Percentiles rank a stretch among this genome's conserved stretches.
phyloP scores from a whole-genome alignment of 2,797 vertebrate genomes.

The Pangasius mekongensis region DNA sequence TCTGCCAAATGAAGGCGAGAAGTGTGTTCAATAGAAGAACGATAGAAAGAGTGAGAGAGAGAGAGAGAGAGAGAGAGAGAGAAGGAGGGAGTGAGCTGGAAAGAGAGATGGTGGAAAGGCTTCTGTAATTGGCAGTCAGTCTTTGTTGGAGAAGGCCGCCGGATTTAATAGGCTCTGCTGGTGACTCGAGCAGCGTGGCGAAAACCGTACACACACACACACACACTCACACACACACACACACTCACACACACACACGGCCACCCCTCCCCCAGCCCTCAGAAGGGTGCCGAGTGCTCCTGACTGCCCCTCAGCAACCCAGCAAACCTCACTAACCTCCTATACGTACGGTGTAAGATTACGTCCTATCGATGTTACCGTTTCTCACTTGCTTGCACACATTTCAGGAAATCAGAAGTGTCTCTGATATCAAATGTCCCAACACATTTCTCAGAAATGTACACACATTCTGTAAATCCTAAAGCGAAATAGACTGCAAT shows the following conservation, averaged over 20 bases:
- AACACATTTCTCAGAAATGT: conserved; percentile 26
- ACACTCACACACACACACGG: conserved; percentile 37
- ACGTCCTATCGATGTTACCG: neutral
- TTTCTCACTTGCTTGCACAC: conserved; percentile 13
- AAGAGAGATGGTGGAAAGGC: conserved; percentile 45
- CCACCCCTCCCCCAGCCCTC: conserved; percentile 60
- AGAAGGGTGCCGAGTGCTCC: conserved; percentile 55
- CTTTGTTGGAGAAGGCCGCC: conserved; percentile 66
- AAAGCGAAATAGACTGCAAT: neutral
- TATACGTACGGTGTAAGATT: conserved; percentile 9
- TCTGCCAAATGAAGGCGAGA: conserved; percentile 35
- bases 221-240: conserved; percentile 42
- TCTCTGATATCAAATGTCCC: conserved; percentile 8
- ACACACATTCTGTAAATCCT: conserved; percentile 2
- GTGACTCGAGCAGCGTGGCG: conserved; percentile 64
- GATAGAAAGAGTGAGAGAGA: conserved; percentile 26
- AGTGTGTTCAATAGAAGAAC: conserved; percentile 29
- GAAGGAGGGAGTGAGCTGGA: conserved; percentile 38
- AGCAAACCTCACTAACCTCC: conserved; percentile 48
- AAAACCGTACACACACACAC: conserved; percentile 54
- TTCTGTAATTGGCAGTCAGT: conserved; percentile 64
- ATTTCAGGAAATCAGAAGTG: conserved; percentile 25
- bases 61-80: conserved; percentile 29
- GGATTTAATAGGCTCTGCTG: conserved; percentile 68
- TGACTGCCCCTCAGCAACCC: conserved; percentile 58